Conservation (phyloP, 2,113 vertebrate species). For the Carassius auratus region DNA sequence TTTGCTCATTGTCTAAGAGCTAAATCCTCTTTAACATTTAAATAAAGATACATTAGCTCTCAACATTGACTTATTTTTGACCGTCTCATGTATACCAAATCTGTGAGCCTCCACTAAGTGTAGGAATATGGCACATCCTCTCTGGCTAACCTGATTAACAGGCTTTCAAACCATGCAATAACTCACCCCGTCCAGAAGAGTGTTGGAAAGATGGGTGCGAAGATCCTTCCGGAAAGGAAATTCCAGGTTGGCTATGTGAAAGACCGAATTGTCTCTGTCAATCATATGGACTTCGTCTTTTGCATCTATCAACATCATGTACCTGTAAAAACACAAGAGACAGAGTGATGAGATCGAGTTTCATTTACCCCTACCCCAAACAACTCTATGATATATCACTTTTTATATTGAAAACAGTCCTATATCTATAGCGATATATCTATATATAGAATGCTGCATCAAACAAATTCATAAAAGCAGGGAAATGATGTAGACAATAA, state of each 20-base stretch:
- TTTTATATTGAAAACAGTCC: too few species aligned
- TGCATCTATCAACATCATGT: conserved; percentile 98
- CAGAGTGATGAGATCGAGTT: not conserved
- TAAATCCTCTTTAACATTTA: not conserved
- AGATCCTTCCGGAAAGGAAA: conserved; percentile 96
- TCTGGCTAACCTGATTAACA: not conserved
- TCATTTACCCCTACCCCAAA: not conserved
- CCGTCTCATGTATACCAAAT: not conserved
- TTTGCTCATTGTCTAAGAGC: not conserved
- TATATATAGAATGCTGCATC: too few species aligned
- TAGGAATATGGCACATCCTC: not conserved
- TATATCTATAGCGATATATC: too few species aligned
- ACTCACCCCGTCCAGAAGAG: conserved; percentile 96
- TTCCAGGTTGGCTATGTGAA: conserved; percentile 92
- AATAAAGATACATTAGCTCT: not conserved
- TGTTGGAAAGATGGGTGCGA: conserved; percentile 86
- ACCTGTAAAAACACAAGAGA: conserved; percentile 74
- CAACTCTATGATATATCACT: too few species aligned
- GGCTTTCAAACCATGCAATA: not conserved
- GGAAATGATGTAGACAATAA: too few species aligned
- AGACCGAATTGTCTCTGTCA: conserved; percentile 92
- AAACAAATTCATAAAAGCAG: too few species aligned
- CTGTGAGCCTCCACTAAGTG: not conserved
- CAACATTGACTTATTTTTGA: not conserved
- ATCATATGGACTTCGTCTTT: conserved; percentile 97